Percentiles rank a stretch among this genome's conserved stretches.
Conservation (phyloP, 2,797 vertebrate genomes). For the Channa striata region DNA sequence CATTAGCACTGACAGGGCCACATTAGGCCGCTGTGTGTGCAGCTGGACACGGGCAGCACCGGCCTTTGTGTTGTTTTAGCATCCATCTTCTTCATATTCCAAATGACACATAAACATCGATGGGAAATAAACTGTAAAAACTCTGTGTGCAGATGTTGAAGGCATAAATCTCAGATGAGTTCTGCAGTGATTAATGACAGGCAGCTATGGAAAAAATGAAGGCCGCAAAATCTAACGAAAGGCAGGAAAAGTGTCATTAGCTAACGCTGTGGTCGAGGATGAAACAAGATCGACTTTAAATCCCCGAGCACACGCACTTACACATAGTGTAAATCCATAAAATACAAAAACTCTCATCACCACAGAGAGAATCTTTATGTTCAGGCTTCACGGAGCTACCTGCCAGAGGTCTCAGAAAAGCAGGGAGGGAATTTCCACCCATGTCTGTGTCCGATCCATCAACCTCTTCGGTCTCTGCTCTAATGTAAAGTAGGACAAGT, state of each 20-base stretch:
- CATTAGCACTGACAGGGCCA: constrained; percentile 21
- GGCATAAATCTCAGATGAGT: not conserved
- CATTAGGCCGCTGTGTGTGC: constrained; percentile 12
- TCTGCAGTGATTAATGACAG: not conserved
- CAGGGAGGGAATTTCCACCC: not conserved
- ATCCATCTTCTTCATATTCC: constrained; percentile 18
- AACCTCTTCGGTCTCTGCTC: too few species aligned
- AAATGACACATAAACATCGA: not conserved
- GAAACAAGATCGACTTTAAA: not conserved
- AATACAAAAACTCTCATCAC: too few species aligned
- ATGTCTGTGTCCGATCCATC: not conserved
- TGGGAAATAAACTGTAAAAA: not conserved
- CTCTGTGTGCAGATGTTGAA: not conserved
- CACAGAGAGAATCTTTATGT: too few species aligned
- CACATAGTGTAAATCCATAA: not conserved
- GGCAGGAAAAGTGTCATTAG: not conserved
- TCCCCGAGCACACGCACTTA: too few species aligned
- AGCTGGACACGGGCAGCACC: constrained; percentile 35
- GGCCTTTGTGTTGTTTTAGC: constrained; percentile 24
- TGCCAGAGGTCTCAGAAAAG: too few species aligned
- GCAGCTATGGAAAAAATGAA: not conserved
- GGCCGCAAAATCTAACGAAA: not conserved
- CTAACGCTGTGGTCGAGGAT: not conserved
- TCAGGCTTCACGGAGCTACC: too few species aligned
- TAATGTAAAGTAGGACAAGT: too few species aligned